Base-by-base conservation (phyloP, 2,113 vertebrate species). In the Phodopus roborovskii region DNA sequence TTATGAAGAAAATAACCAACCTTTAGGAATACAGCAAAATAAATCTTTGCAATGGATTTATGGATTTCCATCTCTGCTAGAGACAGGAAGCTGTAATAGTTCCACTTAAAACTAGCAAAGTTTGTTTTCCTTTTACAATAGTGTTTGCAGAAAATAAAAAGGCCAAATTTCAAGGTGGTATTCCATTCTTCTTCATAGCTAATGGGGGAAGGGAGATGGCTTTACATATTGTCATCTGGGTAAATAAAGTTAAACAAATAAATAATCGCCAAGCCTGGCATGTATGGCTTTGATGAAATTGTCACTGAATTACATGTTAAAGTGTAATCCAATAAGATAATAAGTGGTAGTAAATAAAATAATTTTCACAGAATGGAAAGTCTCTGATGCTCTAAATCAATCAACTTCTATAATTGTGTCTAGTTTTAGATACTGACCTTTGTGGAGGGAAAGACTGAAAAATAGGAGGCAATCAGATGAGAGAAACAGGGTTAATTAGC, bases 401-500 rank as follows among this genome's bases (percentile, higher is more conserved):
- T 90, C 75, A 70, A 0, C 56, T 91, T 79, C 42, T 94, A 22
- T 96, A 96, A 94, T 87, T 74, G 48, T 95, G 42, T 96, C 50
- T 58, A 56, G n/a, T 75, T 89, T 92, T 88, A 62, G 81, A 77
- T 53, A 68, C 28, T 95, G 85, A 96, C 88, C 30, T 95, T 93
- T 88, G 33, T 33, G 17, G 36, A 53, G 60, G 58, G 20, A 56
- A 36, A 91, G 74, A 19, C 17, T 60, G 36, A 71, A 92, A 42
- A 92, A 77, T 36, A 87, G 58, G 73, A 92, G 48, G 74, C 82
- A 36, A 36, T 73, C 93, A 91, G 62, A 81, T 15, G 85, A 89
- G 53, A 86, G 58, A 90, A 96, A 81, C 26, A 79, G 94, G 94
- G 66, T 96, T 92, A 97, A 95, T 92, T 95, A 98, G 97, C 71